phyloP scores from a whole-genome alignment of 2,888 invertebrate species.

The Nematopogon swammerdamellus region DNA sequence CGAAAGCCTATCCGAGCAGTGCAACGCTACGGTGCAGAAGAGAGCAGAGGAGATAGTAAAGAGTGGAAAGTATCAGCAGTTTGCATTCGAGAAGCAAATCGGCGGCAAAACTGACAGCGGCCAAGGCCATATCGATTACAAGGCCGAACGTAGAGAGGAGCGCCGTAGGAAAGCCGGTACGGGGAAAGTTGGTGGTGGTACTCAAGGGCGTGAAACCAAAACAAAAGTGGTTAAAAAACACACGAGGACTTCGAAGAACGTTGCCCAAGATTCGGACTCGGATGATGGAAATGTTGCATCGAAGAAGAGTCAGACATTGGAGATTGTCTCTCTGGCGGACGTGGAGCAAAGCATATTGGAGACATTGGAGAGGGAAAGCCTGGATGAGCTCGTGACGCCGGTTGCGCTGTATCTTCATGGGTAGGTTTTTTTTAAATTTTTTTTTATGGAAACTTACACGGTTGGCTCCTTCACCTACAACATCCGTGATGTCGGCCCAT shows the following conservation, averaged over 20 bases:
- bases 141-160: conserved; percentile 80
- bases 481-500: too few species aligned
- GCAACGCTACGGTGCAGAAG: conserved; percentile 61
- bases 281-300: conserved; percentile 55
- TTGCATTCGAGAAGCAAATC: conserved; percentile 64
- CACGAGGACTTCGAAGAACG: conserved; percentile 49
- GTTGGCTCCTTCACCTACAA: too few species aligned
- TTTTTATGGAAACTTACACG: too few species aligned
- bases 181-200: conserved; percentile 89
- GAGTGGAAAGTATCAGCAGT: conserved; percentile 73
- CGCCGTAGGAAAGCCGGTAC: conserved; percentile 82
- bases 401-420: conserved; percentile 69
- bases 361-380: conserved; percentile 67
- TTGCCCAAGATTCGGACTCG: conserved; percentile 64
- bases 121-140: conserved; percentile 39
- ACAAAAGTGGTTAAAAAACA: conserved; percentile 91
- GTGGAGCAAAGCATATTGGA: conserved; percentile 61
- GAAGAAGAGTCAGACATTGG: conserved; percentile 44
- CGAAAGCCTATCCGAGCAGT: conserved; percentile 63
- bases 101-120: conserved; percentile 36
- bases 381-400: conserved; percentile 66
- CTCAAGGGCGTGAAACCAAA: conserved; percentile 93
- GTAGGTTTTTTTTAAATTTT: too few species aligned
- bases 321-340: conserved; percentile 65
- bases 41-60: conserved; percentile 68